Evolutionary conservation across 2,888 invertebrate genomes (phyloP), one percentile per base, ranked within the genome.

Genomic region (Diaperis boleti): DNA sequence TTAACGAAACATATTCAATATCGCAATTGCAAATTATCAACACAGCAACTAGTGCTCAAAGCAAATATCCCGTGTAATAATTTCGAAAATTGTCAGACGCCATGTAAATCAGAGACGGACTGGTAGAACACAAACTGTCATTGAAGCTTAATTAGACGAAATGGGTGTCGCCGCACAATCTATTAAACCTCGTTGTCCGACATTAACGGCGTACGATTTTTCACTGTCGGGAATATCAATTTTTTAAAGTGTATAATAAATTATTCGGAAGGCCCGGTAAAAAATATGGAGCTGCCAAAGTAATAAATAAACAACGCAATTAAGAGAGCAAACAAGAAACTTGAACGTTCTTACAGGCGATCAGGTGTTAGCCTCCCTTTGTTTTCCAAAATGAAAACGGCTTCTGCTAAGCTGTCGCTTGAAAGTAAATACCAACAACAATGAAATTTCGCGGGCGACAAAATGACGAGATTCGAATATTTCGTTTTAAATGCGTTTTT

Each of bases 251-350:
- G 65, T 64, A 65, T 64, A 62, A 68, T 68, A 69, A 69, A 69
- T 69, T 66, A 68, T 66, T 69, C 56, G 52, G 55, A 59, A 54
- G 59, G 59, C 59, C 50, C 64, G 60, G 65, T 68, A 67, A 72
- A 75, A 75, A 74, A 72, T 71, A 70, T 70, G 61, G 66, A 69
- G 62, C 71, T 70, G 72, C 67, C 68, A 65, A 62, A 69, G 73
- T 69, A 70, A 75, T 76, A 74, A 76, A 75, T 74, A 74, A 68
- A 71, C 70, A 66, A 72, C 71, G 73, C 74, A 76, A 76, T 76
- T 75, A 76, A 76, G 69, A 74, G 70, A 74, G 71, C 72, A 74
- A 75, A 74, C 73, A 74, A 74, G 70, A 67, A 62, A 65, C 66
- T 65, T 59, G 66, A 65, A 67, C 67, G 65, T 69, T 59, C 63